phyloP scores from a whole-genome alignment of 2,113 vertebrate genomes.

The Oncorhynchus keta region DNA sequence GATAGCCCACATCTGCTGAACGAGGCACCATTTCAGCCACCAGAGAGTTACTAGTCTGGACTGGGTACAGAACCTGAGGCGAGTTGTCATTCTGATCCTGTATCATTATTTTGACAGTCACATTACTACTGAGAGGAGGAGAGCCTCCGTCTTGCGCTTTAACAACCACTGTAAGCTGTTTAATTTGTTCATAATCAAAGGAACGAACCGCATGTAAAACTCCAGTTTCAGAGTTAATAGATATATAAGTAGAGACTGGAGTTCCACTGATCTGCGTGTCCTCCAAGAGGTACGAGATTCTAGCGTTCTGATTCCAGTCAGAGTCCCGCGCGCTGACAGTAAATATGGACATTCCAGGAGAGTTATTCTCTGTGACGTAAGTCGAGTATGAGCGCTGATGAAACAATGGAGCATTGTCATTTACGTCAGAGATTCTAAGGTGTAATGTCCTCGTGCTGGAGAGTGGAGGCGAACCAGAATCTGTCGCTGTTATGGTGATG shows the following conservation, averaged over 20 bases:
- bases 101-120: conserved; percentile 41
- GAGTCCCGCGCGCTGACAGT: conserved; percentile 40
- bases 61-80: conserved; percentile 44
- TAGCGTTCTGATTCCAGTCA: conserved; percentile 46
- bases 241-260: background rate
- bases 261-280: conserved; percentile 34
- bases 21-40: no score
- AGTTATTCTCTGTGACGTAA: conserved; percentile 52
- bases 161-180: conserved; percentile 28
- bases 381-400: conserved; percentile 46
- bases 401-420: conserved; percentile 70
- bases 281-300: conserved; percentile 49
- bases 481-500: conserved; percentile 19
- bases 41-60: conserved; percentile 18
- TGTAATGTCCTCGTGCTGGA: conserved; percentile 37
- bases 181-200: conserved; percentile 62
- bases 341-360: conserved; percentile 49
- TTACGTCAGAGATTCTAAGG: conserved; percentile 64
- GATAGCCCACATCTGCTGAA: no score
- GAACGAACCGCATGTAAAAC: conserved; percentile 23
- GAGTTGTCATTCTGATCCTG: conserved; percentile 55
- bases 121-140: conserved; percentile 41
- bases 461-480: conserved; percentile 27
- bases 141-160: conserved; percentile 40
- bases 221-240: no score